phyloP scores from a whole-genome alignment of 2,888 invertebrate species.

The Lathronympha strigana region DNA sequence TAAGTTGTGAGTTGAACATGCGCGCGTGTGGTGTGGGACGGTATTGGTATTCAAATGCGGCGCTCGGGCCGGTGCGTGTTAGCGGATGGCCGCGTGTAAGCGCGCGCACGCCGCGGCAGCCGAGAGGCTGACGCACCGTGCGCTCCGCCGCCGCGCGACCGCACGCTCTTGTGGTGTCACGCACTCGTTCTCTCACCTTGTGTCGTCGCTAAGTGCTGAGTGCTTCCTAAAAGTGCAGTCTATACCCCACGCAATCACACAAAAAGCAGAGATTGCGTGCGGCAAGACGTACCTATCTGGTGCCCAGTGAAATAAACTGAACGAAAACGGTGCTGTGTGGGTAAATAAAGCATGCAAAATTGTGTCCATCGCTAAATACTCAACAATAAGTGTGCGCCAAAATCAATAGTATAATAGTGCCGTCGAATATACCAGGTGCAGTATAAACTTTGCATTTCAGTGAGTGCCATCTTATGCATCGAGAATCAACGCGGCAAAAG shows the following conservation, averaged over 20 bases:
- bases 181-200: constrained; percentile 84
- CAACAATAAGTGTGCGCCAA: constrained; percentile 82
- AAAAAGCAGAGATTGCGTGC: constrained; percentile 56
- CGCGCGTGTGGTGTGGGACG: constrained; percentile 83
- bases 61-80: constrained; percentile 81
- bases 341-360: constrained; percentile 84
- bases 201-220: constrained; percentile 81
- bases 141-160: constrained; percentile 21
- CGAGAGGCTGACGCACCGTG: constrained; percentile 19
- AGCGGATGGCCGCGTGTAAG: constrained; percentile 38
- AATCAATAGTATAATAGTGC: constrained; percentile 82
- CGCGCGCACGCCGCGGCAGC: constrained; percentile 44
- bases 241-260: constrained; percentile 61
- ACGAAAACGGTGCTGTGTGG: constrained; percentile 82
- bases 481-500: constrained; percentile 64
- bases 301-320: constrained; percentile 81
- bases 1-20: constrained; percentile 82
- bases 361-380: constrained; percentile 84
- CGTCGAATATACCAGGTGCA: constrained; percentile 82
- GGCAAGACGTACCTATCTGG: constrained; percentile 75
- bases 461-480: constrained; percentile 81
- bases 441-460: constrained; percentile 83
- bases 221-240: constrained; percentile 80
- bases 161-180: constrained; percentile 58
- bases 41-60: constrained; percentile 91